Evolutionary conservation across 23 tunicate genomes (phyloP).

Genomic region (Corella eumyota): DNA sequence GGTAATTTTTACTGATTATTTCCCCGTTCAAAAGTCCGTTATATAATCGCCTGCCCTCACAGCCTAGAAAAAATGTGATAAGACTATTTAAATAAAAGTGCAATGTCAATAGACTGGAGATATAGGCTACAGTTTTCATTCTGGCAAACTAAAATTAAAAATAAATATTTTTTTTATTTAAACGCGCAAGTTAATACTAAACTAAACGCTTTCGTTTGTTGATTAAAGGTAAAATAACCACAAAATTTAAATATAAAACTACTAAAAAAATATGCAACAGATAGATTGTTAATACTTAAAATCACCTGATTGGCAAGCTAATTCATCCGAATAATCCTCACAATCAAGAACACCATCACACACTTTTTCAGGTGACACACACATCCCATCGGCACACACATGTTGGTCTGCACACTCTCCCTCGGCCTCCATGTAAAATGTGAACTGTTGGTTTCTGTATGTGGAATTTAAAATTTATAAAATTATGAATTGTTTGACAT

Average conservation of each 20-base stretch:
- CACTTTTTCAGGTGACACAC: conserved; percentile 60
- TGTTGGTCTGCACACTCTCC: conserved; percentile 49
- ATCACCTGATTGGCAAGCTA: conserved; percentile 72
- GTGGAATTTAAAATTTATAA: neutral
- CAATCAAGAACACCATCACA: conserved; percentile 88
- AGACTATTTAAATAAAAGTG: neutral
- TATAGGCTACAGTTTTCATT: neutral
- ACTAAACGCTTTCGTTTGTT: no score
- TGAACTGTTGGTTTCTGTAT: conserved; percentile 16
- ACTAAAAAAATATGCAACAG: no score
- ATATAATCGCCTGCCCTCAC: conserved; percentile 49
- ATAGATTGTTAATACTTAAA: neutral
- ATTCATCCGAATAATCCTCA: conserved; percentile 60
- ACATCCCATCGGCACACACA: conserved; percentile 55
- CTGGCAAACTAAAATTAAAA: neutral
- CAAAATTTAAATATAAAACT: no score
- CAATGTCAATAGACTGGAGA: neutral
- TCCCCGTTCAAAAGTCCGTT: conserved; percentile 14
- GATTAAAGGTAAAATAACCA: no score
- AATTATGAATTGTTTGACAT: conserved; percentile 1
- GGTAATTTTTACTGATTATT: conserved; percentile 55
- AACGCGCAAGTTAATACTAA: no score
- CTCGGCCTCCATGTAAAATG: conserved; percentile 30
- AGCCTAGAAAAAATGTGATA: conserved; percentile 68
- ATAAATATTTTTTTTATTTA: neutral